These are phyloP conservation scores for Schizopygopsis malacanthus DNA, from an alignment of 2,797 vertebrate species.

Conservation along the genomic window DNA sequence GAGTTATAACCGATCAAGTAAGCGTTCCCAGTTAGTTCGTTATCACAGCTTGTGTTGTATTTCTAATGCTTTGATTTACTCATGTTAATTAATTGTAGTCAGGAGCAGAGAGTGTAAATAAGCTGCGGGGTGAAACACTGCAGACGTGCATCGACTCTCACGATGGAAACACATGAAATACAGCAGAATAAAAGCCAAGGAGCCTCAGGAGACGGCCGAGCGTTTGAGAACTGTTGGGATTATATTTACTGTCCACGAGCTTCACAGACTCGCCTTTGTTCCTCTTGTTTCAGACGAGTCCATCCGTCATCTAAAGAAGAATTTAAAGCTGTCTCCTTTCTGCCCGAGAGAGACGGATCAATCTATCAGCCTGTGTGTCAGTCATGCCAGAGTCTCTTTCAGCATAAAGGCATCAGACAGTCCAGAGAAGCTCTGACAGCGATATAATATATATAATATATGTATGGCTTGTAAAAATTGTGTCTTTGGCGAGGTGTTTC, in stretches of 20 bases:
- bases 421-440: not conserved
- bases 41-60: conserved; percentile 5
- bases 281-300: not conserved
- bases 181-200: not conserved
- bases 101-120: not conserved
- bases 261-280: conserved; percentile 8
- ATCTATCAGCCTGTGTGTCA: not conserved
- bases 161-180: not conserved
- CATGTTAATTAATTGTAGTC: conserved; percentile 3
- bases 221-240: not conserved
- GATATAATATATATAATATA: no score
- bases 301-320: not conserved
- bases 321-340: not conserved
- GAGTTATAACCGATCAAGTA: conserved; percentile 2
- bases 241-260: not conserved
- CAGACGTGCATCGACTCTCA: not conserved
- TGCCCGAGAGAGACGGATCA: not conserved
- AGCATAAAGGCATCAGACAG: not conserved
- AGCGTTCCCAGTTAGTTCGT: not conserved
- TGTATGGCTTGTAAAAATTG: not conserved
- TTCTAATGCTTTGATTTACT: not conserved
- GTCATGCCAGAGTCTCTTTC: not conserved
- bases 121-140: not conserved
- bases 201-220: not conserved
- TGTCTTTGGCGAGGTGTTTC: not conserved